Conservation (phyloP, 2,888 invertebrate species). For the Ornithoptera alexandrae region DNA sequence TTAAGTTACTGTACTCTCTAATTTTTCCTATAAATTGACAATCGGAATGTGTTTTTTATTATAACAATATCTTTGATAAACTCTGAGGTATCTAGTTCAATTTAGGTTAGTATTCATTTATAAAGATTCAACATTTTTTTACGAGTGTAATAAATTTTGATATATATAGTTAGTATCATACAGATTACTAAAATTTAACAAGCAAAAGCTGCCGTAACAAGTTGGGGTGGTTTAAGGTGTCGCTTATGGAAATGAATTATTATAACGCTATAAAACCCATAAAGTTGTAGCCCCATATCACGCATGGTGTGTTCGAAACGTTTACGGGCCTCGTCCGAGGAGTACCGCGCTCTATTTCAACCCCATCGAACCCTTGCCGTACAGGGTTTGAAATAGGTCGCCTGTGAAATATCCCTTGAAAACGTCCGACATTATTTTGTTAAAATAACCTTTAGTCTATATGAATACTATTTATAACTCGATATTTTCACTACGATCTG, state of each 20-base stretch:
- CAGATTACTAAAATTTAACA: conserved; percentile 8
- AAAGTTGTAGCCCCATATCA: conserved; percentile 37
- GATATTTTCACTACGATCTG: background rate
- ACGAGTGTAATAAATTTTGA: no score
- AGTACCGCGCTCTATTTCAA: conserved; percentile 58
- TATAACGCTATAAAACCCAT: conserved; percentile 36
- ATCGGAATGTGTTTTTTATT: no score
- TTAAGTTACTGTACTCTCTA: no score
- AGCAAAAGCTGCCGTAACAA: conserved; percentile 3
- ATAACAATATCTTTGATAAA: no score
- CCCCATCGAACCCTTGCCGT: conserved; percentile 45
- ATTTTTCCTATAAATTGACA: no score
- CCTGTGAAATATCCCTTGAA: conserved; percentile 47
- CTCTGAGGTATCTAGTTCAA: no score
- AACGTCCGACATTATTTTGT: conserved; percentile 31
- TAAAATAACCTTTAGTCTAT: background rate
- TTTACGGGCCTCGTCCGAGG: conserved; percentile 38
- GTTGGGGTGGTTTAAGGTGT: conserved; percentile 12
- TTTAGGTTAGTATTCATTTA: no score
- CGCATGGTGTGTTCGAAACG: conserved; percentile 41
- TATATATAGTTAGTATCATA: background rate
- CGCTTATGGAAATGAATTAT: conserved; percentile 26
- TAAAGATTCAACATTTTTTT: no score
- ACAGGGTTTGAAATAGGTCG: conserved; percentile 45
- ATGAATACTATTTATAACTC: background rate